A percentile compares a stretch with the other conserved stretches of the same genome.
These are phyloP conservation scores for Clarias platycephalus DNA, from an alignment of 2,797 vertebrate species.

Conservation along the genomic window DNA sequence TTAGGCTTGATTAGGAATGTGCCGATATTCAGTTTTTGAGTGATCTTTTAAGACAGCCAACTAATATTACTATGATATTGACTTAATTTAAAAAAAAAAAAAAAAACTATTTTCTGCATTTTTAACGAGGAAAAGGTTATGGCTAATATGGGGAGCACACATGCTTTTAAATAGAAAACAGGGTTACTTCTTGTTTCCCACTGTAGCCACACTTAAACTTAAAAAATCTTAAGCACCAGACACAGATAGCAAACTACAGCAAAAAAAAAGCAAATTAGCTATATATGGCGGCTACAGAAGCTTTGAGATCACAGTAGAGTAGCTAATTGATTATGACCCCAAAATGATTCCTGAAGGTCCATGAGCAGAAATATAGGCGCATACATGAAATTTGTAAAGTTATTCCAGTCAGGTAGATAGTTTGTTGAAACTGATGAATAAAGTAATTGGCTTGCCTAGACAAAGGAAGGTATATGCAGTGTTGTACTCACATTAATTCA, in stretches of 20 bases:
- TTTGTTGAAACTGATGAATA: background rate
- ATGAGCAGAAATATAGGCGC: background rate
- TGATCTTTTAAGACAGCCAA: background rate
- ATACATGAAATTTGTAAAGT: background rate
- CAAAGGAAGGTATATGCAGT: background rate
- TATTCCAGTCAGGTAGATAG: background rate
- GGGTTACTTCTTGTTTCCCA: background rate
- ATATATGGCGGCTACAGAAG: background rate
- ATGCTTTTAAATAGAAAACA: background rate
- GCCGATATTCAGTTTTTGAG: background rate
- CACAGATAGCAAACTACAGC: background rate
- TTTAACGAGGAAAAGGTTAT: background rate
- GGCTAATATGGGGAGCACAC: background rate
- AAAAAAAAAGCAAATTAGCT: background rate
- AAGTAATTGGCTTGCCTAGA: background rate
- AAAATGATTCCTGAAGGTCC: background rate
- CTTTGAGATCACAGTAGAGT: background rate
- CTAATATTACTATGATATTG: background rate
- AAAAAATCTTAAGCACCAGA: background rate
- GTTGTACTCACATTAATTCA: background rate
- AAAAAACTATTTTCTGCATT: background rate
- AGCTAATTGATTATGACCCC: background rate
- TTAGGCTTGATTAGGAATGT: constrained; percentile 66
- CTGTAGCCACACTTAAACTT: background rate
- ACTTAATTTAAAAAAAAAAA: too few relatives aligned